Conservation (phyloP, 2,888 invertebrate genomes). For the Drosophila neutralis region DNA sequence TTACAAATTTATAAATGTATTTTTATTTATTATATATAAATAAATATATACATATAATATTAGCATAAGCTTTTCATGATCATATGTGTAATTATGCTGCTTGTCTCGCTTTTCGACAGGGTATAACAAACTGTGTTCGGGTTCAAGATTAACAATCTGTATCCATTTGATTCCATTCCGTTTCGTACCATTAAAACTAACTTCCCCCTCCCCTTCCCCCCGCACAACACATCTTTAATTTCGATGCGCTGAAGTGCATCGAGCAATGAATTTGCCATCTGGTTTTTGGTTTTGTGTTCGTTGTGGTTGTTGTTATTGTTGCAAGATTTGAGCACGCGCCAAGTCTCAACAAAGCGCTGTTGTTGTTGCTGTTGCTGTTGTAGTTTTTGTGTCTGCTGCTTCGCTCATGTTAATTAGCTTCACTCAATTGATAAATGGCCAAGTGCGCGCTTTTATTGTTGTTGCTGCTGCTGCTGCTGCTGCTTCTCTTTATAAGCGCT, state of each 20-base stretch:
- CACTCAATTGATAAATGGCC: conserved; percentile 59
- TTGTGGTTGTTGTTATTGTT: conserved; percentile 15
- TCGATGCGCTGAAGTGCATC: conserved; percentile 50
- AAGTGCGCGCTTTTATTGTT: conserved; percentile 30
- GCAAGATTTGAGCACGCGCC: conserved; percentile 53
- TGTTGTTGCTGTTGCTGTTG: conserved; percentile 15
- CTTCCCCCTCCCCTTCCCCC: no score
- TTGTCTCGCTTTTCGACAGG: neutral
- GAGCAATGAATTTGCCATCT: conserved; percentile 26
- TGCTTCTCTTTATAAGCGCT: conserved; percentile 6
- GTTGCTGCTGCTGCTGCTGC: conserved; percentile 7
- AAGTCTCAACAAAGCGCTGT: conserved; percentile 19
- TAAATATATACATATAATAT: no score
- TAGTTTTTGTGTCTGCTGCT: conserved; percentile 12
- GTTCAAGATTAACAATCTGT: neutral
- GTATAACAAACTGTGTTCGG: conserved; percentile 24
- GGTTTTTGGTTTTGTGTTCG: conserved; percentile 14
- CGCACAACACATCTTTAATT: conserved; percentile 5
- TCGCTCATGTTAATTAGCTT: conserved; percentile 53
- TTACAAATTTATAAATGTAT: neutral
- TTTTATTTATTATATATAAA: no score
- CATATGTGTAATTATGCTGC: neutral
- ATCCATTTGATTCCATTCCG: conserved; percentile 16
- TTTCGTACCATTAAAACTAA: conserved; percentile 3
- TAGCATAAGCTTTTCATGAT: neutral